Base-by-base conservation (phyloP, 2,797 vertebrate genomes). In the Muscicapa comitata region DNA sequence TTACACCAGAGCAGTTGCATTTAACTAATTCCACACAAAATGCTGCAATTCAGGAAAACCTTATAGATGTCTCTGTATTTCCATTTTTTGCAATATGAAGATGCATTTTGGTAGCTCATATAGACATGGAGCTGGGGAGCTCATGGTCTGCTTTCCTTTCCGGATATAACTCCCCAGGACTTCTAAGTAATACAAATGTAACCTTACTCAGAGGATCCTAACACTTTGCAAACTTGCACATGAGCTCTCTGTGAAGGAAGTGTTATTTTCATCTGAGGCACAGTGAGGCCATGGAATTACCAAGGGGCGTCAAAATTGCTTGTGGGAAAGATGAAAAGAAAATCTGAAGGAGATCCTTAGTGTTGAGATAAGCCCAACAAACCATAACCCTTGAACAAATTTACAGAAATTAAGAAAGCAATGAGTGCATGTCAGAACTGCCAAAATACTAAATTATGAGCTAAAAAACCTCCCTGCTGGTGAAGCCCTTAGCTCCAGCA, bases 91-190 rank as follows among this genome's bases (percentile, higher is more conserved):
- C 25, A 83, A 29, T 24, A 70, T 16, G 61, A 15, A 7, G 13
- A 80, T 0, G 0, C 10, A 14, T 65, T 57, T 48, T 31, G n/a
- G 35, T 66, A 63, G 54, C 35, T 74, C 20, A 33, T 8, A 31
- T 10, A 38, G 71, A 33, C n/a, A 19, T 10, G 2, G 59, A 55
- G 45, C 37, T 21, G 26, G 11, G 43, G 19, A 18, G 35, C 6
- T 71, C 23, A 16, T 2, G 13, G 33, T 53, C 37, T 73, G 48
- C 26, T 65, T 55, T 75, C 48, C 45, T 37, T 75, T 45, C 3
- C 1, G 13, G n/a, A 33, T 14, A 35, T 17, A 14, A 7, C 6
- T 73, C 26, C 29, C 25, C 4, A 10, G 9, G 12, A 25, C 5
- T 81, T 29, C 8, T 23, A 26, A 26, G 31, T 23, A 66, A 72